Base-by-base conservation (phyloP, 2,113 vertebrate species). In the Todiramphus saurophagus region DNA sequence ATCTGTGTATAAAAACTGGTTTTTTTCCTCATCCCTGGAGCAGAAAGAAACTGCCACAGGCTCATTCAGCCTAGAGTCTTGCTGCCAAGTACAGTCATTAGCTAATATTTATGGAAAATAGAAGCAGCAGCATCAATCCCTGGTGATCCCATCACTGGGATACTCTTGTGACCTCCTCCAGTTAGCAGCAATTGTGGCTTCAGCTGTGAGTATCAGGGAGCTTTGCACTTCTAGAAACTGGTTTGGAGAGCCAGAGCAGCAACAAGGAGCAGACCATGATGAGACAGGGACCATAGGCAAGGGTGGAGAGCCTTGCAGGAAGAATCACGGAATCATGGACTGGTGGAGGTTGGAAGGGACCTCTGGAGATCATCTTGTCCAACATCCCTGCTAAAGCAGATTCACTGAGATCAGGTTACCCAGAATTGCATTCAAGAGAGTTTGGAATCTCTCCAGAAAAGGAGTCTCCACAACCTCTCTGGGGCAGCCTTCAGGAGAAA, bases 111-210 rank as follows among this genome's bases (percentile, higher is more conserved):
- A 30, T n/a, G 41, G 53, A 83, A 85, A 66, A n/a, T n/a, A 44
- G 0, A 69, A 80, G 53, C 18, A 76, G 63, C 20, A 69, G 33
- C 1, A 0, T 76, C 4, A 4, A 17, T 83, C 48, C 27, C 30
- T 58, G 28, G 20, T 72, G 56, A 67, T 89, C 35, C 25, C 8
- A 11, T 82, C 11, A 13, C 37, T 43, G 24, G 37, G n/a, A 44
- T 74, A 21, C 27, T 76, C 43, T 69, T 5, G 2, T 59, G 39
- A 18, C n/a, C 44, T 77, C 74, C 25, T 62, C 28, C 27, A 53
- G 15, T 77, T 53, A 19, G 28, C 33, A 56, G 43, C 37, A 51
- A 13, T 25, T 51, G 50, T 51, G 50, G 50, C 30, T 59, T 92
- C 43, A 83, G 51, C 25, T 33, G 13, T 23, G 56, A 9, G 37